A percentile compares a stretch with the other conserved stretches of the same genome.
Evolutionary conservation across 37 sponge, comb jelly and placozoan species (phyloP).

Genomic region (Eunapius fragilis): DNA sequence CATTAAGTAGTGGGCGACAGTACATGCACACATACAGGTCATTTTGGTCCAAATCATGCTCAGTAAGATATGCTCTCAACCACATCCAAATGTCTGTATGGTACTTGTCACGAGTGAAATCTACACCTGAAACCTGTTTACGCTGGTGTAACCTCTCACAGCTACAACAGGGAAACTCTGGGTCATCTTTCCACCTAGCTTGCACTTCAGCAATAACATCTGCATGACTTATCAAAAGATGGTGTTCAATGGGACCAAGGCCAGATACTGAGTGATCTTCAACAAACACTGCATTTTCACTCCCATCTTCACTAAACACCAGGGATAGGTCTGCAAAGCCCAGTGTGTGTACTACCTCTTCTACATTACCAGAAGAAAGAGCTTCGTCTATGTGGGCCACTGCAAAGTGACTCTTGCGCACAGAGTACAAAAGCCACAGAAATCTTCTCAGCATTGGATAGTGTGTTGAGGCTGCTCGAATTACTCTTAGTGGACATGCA

Average conservation of each 20-base stretch:
- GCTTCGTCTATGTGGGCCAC: conserved; percentile 2
- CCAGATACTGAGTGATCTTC: background rate
- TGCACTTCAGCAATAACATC: conserved; percentile 24
- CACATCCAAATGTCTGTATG: conserved; percentile 21
- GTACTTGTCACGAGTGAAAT: conserved; percentile 3
- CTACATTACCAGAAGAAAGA: background rate
- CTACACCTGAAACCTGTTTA: conserved; percentile 16
- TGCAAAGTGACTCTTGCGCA: background rate
- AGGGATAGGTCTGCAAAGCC: conserved; percentile 8
- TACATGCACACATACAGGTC: conserved; percentile 45
- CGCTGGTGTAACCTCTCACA: conserved; percentile 38
- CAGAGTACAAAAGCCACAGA: conserved; percentile 6
- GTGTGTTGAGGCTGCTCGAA: conserved; percentile 22
- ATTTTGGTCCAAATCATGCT: background rate
- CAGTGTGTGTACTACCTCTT: background rate
- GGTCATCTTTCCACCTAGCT: conserved; percentile 14
- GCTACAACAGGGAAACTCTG: conserved; percentile 52
- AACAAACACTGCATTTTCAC: background rate
- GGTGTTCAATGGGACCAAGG: background rate
- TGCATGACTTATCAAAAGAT: conserved; percentile 10
- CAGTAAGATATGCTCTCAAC: conserved; percentile 21
- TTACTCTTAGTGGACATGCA: background rate
- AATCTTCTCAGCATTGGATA: background rate
- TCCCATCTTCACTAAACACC: conserved; percentile 2
- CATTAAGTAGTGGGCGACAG: conserved; percentile 35